Conservation (phyloP, 2,113 vertebrate genomes). For the Alethe diademata region DNA sequence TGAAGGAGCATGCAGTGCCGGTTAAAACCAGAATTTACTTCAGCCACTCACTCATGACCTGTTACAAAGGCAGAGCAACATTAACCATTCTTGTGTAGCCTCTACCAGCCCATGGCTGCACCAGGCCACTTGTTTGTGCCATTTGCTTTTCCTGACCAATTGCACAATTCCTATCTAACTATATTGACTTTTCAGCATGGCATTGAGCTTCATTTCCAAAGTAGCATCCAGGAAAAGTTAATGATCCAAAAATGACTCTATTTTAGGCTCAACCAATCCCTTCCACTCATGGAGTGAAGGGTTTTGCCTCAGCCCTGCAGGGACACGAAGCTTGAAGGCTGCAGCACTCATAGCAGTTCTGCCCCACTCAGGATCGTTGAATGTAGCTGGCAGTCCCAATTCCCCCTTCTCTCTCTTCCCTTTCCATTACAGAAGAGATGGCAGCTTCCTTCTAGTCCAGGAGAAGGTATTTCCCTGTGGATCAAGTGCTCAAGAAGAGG, state of each 20-base stretch:
- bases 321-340: neutral
- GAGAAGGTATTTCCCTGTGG: neutral
- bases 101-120: neutral
- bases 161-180: neutral
- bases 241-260: neutral
- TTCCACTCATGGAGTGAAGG: neutral
- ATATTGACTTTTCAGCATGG: neutral
- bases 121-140: neutral
- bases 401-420: neutral
- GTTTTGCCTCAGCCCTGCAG: neutral
- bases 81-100: neutral
- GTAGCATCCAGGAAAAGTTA: conserved; percentile 23
- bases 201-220: neutral
- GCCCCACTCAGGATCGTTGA: neutral
- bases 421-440: neutral
- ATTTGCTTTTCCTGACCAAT: neutral
- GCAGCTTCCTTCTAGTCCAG: neutral
- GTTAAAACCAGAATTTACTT: neutral
- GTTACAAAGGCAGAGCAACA: neutral
- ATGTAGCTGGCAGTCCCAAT: neutral
- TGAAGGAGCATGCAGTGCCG: neutral
- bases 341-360: neutral
- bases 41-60: neutral
- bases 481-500: neutral
- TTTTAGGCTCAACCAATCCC: neutral